Base-by-base conservation (phyloP, 2,797 vertebrate genomes). In the Prionace glauca region DNA sequence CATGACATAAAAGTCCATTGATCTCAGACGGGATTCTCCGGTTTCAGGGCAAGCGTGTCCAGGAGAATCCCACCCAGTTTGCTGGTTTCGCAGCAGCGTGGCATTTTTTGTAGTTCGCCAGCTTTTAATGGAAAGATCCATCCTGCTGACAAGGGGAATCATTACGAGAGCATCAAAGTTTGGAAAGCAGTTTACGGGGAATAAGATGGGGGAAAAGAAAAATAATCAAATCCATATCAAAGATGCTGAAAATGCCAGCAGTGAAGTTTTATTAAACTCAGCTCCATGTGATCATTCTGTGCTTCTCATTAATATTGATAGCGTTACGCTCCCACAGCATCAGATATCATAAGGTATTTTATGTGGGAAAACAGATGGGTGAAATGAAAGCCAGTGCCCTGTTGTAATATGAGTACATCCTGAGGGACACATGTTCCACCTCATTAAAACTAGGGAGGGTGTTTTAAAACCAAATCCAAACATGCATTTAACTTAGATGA, bases 241-340 rank as follows among this genome's bases (percentile, higher is more conserved):
- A 71, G 67, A 72, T 95, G 26, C 14, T 74, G 41, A 77, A 77
- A 77, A 95, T 95, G 93, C 77, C 62, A 92, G 90, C 65, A 74
- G 29, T 72, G 22, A 77, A 41, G n/a, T 95, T 77, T 74, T 14
- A 95, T 77, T 95, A 95, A 95, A 72, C 41, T 92, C 93, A 95
- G 32, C 26, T 74, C 93, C 16, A 16, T 77, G 12, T 95, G 93
- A 95, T 95, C 29, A 16, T n/a, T 56, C 69, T 56, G 72, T 72
- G 93, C 41, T 95, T 95, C 71, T 77, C 71, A 95, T 95, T 95
- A 95, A 95, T 45, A 95, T 95, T 56, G 69, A 77, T 72, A 29
- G 45, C 71, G n/a, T 56, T 95, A 77, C 32, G 1, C 45, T 71
- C 32, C 29, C 72, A 95, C 93, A 56, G 20, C 26, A 74, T 71